Conservation (phyloP, 2,888 invertebrate genomes). For the Drosophila stalkeri region DNA sequence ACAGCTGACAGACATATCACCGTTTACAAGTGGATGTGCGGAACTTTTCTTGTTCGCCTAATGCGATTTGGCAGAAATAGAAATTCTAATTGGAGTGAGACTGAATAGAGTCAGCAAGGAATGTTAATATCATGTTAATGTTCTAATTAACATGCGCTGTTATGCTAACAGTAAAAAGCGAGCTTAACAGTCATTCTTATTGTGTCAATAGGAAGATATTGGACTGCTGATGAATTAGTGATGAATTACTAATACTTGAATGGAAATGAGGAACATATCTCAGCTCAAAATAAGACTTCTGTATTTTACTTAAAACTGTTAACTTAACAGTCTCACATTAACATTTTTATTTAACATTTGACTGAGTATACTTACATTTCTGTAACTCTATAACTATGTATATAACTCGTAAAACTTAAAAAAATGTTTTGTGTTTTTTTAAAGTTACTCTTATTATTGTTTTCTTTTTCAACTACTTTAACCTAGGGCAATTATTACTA, state of each 20-base stretch:
- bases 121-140: background rate
- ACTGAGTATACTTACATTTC: no score
- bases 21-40: background rate
- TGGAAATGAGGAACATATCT: background rate
- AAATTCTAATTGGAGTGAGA: constrained; percentile 1
- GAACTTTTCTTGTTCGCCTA: background rate
- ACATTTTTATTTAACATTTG: background rate
- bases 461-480: no score
- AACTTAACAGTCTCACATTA: constrained; percentile 1
- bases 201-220: background rate
- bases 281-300: background rate
- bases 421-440: no score
- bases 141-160: background rate
- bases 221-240: background rate
- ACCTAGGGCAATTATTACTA: no score
- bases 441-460: no score
- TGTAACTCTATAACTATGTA: background rate
- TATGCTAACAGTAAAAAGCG: background rate
- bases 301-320: no score
- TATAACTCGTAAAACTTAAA: background rate
- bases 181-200: background rate
- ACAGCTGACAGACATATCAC: constrained; percentile 13
- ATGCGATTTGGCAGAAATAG: background rate
- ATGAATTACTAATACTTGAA: background rate
- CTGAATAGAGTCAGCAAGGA: background rate